Base-by-base conservation (phyloP, 1,140 invertebrate genomes). In the Dermatophagoides farinae region DNA sequence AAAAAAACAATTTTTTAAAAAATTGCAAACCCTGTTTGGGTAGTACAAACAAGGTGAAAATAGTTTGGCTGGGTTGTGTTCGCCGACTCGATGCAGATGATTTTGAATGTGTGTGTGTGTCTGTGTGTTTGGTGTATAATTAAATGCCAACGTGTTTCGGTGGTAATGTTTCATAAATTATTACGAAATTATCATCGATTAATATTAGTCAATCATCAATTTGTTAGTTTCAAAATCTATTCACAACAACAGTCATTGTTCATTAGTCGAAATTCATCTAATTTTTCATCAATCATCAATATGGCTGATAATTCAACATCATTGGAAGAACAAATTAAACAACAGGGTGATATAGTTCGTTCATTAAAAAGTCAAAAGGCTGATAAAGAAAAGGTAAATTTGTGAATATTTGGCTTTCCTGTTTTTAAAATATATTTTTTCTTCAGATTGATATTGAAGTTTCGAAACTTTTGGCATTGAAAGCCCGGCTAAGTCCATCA, bases 281-380 rank as follows among this genome's bases (percentile, higher is more conserved):
- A n/a, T n/a, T n/a, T n/a, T n/a, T n/a, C n/a, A n/a, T n/a, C n/a
- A n/a, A n/a, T 31, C 31, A 31, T 31, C 31, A 31, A 8, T 4
- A 55, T 55, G 53, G 23, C 53, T 14, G 25, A 55, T 23, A 47
- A 23, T 39, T 5, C 2, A 55, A 25, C 40, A 23, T 1, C 39
- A 18, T 50, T 72, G 16, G 63, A 70, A 60, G 77, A 80, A 69
- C 74, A 79, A 74, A 85, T 88, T 63, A 84, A 85, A 74, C 71
- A 77, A 66, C 86, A 88, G 74, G 81, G 84, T 61, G 83, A 88
- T 71, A 66, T 85, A 64, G 85, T 89, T 11, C 74, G 85, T 69
- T 81, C 83, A 73, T 73, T 88, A 60, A 89, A 89, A 75, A 74
- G 80, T 64, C 77, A 80, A 14, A 86, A 87, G 72, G 83, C 84